Evolutionary conservation across 2,113 vertebrate species (phyloP).

Genomic region (Paraplagusia blochii): DNA sequence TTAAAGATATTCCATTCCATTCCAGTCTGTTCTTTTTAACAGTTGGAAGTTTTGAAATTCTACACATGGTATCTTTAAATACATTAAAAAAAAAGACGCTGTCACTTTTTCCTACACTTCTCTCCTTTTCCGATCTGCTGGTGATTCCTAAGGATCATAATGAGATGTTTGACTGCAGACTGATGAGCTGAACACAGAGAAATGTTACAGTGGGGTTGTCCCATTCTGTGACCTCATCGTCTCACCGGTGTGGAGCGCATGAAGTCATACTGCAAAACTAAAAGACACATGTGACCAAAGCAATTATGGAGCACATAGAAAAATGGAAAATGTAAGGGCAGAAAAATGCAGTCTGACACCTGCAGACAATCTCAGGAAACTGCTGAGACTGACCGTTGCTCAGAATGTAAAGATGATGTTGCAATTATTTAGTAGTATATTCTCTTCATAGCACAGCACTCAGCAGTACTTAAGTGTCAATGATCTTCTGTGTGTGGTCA

Average conservation of each 20-base stretch:
- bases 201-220: background rate
- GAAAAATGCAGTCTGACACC: no score
- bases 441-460: no score
- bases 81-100: background rate
- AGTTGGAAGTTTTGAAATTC: conserved; percentile 6
- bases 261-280: background rate
- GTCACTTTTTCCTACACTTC: background rate
- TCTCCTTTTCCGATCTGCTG: conserved; percentile 3
- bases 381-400: no score
- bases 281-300: no score
- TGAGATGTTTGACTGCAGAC: conserved; percentile 1
- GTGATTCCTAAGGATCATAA: conserved; percentile 1
- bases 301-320: no score
- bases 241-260: background rate
- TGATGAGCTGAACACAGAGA: conserved; percentile 13
- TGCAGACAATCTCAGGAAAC: no score
- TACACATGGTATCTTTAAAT: conserved; percentile 15
- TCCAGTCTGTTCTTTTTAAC: background rate
- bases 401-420: no score
- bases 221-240: background rate
- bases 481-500: conserved; percentile 25
- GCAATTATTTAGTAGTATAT: no score
- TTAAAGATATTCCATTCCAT: background rate
- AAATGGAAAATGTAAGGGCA: no score
- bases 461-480: background rate